Evolutionary conservation across 1,140 invertebrate species (phyloP).

Genomic region (Neoseiulus cucumeris): DNA sequence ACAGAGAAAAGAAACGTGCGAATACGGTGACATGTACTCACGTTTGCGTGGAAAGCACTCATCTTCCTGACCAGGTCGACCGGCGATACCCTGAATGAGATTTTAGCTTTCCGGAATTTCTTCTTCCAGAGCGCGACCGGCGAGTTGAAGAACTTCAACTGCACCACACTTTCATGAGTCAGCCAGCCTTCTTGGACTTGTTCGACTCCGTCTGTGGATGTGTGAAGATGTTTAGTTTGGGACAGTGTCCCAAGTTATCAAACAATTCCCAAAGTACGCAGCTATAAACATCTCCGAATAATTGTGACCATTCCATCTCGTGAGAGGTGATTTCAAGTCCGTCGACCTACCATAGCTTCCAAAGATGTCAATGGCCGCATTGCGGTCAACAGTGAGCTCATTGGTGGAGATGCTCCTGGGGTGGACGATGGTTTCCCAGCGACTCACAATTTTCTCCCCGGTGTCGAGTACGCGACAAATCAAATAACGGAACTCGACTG

Average conservation of each 20-base stretch:
- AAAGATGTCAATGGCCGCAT: slow-evolving; percentile 16
- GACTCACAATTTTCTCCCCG: slow-evolving; percentile 38
- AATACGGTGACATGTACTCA: slow-evolving; percentile 16
- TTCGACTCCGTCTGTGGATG: slow-evolving; percentile 34
- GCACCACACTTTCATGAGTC: slow-evolving; percentile 58
- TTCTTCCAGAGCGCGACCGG: slow-evolving; percentile 62
- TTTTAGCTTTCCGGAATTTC: slow-evolving; percentile 28
- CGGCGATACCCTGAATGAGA: slow-evolving; percentile 24
- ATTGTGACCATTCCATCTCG: too few relatives aligned
- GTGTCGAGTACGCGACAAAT: slow-evolving; percentile 37
- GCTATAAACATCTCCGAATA: too few relatives aligned
- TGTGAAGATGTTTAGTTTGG: too few relatives aligned
- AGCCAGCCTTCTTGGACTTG: slow-evolving; percentile 64
- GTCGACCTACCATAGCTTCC: slow-evolving; percentile 27
- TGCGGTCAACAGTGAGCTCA: slow-evolving; percentile 14
- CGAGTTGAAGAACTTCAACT: slow-evolving; percentile 63
- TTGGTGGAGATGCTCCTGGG: slow-evolving; percentile 38
- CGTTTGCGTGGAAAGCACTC: slow-evolving; percentile 27
- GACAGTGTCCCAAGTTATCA: too few relatives aligned
- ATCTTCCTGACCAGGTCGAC: slow-evolving; percentile 42
- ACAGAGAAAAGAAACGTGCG: too few relatives aligned
- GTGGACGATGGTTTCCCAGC: slow-evolving; percentile 60
- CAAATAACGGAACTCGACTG: slow-evolving; percentile 55
- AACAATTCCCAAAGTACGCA: too few relatives aligned
- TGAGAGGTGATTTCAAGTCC: too few relatives aligned